These are phyloP conservation scores for Anolis apletophallus DNA, from an alignment of 2,797 vertebrate genomes.

Conservation along the genomic window DNA sequence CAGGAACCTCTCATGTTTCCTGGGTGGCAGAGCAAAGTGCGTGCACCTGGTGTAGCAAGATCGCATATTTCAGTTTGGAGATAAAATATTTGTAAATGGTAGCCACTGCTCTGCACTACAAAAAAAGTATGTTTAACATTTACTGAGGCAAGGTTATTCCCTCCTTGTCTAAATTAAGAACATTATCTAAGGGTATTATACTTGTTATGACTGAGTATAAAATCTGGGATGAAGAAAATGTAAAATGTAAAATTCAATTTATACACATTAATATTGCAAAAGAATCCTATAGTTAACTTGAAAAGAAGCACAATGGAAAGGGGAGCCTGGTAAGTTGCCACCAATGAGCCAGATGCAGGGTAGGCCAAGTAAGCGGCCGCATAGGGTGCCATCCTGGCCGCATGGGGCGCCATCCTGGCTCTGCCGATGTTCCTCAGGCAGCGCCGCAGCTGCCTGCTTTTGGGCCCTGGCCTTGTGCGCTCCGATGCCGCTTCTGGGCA, in stretches of 20 bases:
- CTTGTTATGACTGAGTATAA: slow-evolving; percentile 70
- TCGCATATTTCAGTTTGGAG: slow-evolving; percentile 60
- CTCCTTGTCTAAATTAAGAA: slow-evolving; percentile 58
- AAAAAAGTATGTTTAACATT: slow-evolving; percentile 62
- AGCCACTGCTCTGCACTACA: slow-evolving; percentile 56
- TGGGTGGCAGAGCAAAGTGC: no score
- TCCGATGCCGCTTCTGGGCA: no score
- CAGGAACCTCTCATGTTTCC: no score
- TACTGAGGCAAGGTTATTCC: slow-evolving; percentile 45
- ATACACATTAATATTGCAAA: slow-evolving; percentile 49
- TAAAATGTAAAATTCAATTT: slow-evolving; percentile 64
- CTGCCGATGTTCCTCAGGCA: no score
- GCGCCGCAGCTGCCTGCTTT: no score
- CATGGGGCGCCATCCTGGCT: no score
- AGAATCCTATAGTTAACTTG: slow-evolving; percentile 26
- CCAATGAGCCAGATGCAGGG: no score
- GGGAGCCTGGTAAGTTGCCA: no score
- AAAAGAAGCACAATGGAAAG: slow-evolving; percentile 38
- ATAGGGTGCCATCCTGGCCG: no score
- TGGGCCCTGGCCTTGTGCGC: no score
- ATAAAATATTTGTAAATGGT: slow-evolving; percentile 66
- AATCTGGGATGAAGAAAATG: slow-evolving; percentile 67
- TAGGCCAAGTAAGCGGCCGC: no score
- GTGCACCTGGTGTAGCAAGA: slow-evolving; percentile 65
- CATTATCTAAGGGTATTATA: slow-evolving; percentile 66